A percentile compares a stretch with the other conserved stretches of the same genome.
Evolutionary conservation across 2,888 invertebrate genomes (phyloP).

Genomic region (Cheilosia grossa): DNA sequence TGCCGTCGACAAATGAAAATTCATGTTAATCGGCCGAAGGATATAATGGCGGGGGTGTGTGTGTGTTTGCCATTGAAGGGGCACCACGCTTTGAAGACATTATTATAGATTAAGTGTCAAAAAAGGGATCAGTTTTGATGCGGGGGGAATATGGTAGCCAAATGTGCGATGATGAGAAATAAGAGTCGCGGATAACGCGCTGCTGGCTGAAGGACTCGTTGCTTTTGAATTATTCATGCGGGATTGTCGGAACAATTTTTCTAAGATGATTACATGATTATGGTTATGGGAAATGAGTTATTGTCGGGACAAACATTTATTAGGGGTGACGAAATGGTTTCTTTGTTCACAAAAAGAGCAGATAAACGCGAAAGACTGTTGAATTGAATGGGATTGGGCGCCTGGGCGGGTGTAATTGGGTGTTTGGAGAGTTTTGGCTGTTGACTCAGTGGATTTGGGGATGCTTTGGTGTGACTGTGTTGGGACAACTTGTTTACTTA

Average conservation of each 20-base stretch:
- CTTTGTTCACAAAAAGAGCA: conserved; percentile 29
- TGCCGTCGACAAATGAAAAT: conserved; percentile 64
- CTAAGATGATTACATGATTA: conserved; percentile 74
- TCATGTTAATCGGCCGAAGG: conserved; percentile 70
- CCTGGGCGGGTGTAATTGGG: conserved; percentile 42
- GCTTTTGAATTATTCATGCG: conserved; percentile 70
- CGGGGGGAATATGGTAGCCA: conserved; percentile 1
- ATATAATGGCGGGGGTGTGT: conserved; percentile 43
- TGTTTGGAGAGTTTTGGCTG: conserved; percentile 24
- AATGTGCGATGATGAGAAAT: conserved; percentile 66
- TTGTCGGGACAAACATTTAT: conserved; percentile 70
- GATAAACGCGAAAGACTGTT: conserved; percentile 15
- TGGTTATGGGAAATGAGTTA: conserved; percentile 73
- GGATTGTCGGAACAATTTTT: conserved; percentile 66
- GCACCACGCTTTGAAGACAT: conserved; percentile 59
- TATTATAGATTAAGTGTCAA: conserved; percentile 74
- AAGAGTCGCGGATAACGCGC: conserved; percentile 46
- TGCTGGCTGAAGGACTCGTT: conserved; percentile 38
- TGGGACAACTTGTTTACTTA: neutral
- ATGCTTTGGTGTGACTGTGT: neutral
- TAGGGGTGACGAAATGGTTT: conserved; percentile 69
- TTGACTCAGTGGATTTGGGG: conserved; percentile 26
- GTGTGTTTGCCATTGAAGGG: conserved; percentile 34
- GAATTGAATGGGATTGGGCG: conserved; percentile 30
- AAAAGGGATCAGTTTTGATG: conserved; percentile 50